These are phyloP conservation scores for Bombus confusus DNA, from an alignment of 1,140 invertebrate species.

Conservation along the genomic window DNA sequence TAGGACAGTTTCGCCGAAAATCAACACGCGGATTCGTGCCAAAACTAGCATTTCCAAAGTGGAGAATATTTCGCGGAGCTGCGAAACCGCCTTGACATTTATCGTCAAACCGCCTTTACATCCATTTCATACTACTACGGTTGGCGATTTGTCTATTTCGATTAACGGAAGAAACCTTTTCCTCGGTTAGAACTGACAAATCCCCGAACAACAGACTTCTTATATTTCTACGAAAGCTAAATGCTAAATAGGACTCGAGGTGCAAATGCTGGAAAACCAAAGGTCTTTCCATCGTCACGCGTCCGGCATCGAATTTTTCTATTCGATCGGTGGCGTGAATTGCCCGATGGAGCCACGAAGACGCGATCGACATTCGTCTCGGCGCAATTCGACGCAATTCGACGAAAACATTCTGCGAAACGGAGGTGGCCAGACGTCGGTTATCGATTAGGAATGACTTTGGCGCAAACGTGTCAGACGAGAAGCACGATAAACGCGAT, in stretches of 20 bases:
- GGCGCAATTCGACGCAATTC: slow-evolving; percentile 30
- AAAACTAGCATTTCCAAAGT: slow-evolving; percentile 13
- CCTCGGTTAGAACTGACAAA: background rate
- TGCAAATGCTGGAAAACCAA: too few relatives aligned
- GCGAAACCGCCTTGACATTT: slow-evolving; percentile 16
- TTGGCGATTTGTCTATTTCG: too few relatives aligned
- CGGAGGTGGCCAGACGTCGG: slow-evolving; percentile 56
- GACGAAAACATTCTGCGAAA: slow-evolving; percentile 50
- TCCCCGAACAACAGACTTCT: background rate
- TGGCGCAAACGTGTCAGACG: slow-evolving; percentile 68
- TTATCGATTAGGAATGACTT: slow-evolving; percentile 71
- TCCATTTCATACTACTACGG: background rate
- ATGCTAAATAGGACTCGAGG: background rate
- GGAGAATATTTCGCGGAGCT: slow-evolving; percentile 15
- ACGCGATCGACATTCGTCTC: slow-evolving; percentile 19
- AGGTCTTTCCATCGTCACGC: background rate
- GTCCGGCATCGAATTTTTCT: background rate
- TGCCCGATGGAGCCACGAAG: background rate
- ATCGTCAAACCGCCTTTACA: background rate
- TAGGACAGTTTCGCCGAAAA: background rate
- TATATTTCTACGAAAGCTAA: background rate
- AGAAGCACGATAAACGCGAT: slow-evolving; percentile 67
- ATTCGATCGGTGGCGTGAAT: background rate
- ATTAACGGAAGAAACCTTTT: background rate
- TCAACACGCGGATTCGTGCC: background rate